A percentile compares a stretch with the other conserved stretches of the same genome.
Evolutionary conservation across 2,797 vertebrate species (phyloP).

Genomic region (Remorina albescens): DNA sequence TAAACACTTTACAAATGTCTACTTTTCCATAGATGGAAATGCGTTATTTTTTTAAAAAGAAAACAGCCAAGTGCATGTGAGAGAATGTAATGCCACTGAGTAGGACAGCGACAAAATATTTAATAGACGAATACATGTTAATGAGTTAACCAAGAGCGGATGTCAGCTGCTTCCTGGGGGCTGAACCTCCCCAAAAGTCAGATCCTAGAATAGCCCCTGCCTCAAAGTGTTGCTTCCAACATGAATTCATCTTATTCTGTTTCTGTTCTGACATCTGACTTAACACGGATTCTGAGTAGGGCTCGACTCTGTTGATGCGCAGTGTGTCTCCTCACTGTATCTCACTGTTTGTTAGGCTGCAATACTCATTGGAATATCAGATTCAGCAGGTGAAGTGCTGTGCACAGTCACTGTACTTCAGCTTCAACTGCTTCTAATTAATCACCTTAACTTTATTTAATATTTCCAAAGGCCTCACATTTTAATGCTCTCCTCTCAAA

Average conservation of each 20-base stretch:
- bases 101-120: too few relatives aligned
- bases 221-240: too few relatives aligned
- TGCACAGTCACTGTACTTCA: neutral
- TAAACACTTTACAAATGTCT: too few relatives aligned
- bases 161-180: too few relatives aligned
- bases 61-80: too few relatives aligned
- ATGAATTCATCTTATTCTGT: neutral
- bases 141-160: too few relatives aligned
- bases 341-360: neutral
- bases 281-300: neutral
- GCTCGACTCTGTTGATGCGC: neutral
- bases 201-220: too few relatives aligned
- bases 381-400: neutral
- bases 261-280: neutral
- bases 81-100: too few relatives aligned
- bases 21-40: too few relatives aligned
- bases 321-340: neutral
- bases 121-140: too few relatives aligned
- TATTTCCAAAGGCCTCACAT: conserved; percentile 10
- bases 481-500: conserved; percentile 4
- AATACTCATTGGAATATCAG: neutral
- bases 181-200: too few relatives aligned
- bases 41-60: too few relatives aligned
- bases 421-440: neutral
- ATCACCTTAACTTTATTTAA: conserved; percentile 27